phyloP scores from a whole-genome alignment of 2,797 vertebrate species.

The Linurgus olivaceus region DNA sequence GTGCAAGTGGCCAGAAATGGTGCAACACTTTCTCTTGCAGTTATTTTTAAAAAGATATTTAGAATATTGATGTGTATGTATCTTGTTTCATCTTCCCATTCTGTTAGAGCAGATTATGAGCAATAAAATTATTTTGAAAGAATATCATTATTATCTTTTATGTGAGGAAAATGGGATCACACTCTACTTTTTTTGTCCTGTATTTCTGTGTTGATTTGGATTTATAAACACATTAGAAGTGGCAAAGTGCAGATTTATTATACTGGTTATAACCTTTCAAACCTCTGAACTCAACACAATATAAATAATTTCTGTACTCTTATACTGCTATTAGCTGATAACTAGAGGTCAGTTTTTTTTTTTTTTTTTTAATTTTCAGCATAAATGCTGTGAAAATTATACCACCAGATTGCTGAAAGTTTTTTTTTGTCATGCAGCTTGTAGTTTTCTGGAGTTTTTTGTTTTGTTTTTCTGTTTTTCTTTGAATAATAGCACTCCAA shows the following conservation, averaged over 20 bases:
- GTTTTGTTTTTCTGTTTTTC: background rate
- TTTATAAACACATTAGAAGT: background rate
- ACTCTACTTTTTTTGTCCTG: background rate
- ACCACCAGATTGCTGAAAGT: background rate
- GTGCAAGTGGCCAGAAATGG: background rate
- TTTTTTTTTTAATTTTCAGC: background rate
- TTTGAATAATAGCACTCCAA: background rate
- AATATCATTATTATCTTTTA: background rate
- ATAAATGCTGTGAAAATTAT: background rate
- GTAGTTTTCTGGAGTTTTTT: rapidly evolving
- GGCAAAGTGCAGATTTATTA: background rate
- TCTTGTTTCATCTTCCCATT: background rate
- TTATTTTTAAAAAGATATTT: background rate
- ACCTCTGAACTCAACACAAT: background rate
- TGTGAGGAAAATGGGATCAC: background rate
- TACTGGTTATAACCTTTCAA: background rate
- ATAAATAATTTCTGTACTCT: background rate
- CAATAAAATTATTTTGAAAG: background rate
- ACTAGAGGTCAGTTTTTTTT: background rate
- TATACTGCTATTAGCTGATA: background rate
- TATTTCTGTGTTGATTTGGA: background rate
- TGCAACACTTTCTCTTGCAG: background rate
- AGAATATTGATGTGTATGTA: background rate
- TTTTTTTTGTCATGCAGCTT: background rate
- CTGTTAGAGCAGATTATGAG: background rate